These are phyloP conservation scores for Mactra quadrangularis DNA, from an alignment of 1,140 invertebrate genomes.

Conservation along the genomic window DNA sequence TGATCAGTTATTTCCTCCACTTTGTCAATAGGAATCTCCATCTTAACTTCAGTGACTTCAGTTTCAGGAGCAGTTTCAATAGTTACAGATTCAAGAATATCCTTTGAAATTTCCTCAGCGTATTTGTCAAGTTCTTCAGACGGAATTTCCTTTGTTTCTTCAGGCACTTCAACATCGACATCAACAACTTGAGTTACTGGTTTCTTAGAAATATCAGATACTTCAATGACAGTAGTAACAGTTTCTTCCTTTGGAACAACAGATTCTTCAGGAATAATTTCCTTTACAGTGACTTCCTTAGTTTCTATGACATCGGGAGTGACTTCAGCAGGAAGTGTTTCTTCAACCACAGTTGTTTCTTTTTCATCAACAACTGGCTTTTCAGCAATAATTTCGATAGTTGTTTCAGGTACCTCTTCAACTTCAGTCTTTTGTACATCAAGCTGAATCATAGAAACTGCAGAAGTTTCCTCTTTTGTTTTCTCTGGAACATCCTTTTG, in stretches of 20 bases:
- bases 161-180: conserved; percentile 42
- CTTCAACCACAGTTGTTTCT: conserved; percentile 19
- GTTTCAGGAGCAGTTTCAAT: not conserved
- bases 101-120: conserved; percentile 50
- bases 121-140: conserved; percentile 40
- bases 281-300: not conserved
- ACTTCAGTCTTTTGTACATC: conserved; percentile 47
- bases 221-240: not conserved
- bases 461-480: conserved; percentile 12
- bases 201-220: not conserved
- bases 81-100: conserved; percentile 40
- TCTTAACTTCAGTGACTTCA: conserved; percentile 15
- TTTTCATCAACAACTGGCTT: conserved; percentile 47
- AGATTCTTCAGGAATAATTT: conserved; percentile 22
- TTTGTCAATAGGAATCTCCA: conserved; percentile 5
- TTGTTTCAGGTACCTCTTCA: conserved; percentile 57
- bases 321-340: conserved; percentile 9
- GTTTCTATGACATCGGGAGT: not conserved
- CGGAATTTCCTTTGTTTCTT: conserved; percentile 50
- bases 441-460: conserved; percentile 28
- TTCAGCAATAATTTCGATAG: conserved; percentile 51
- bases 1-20: conserved; percentile 30
- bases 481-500: conserved; percentile 8
- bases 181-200: not conserved
- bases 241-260: conserved; percentile 20